These are phyloP conservation scores for Yponomeuta sedellus DNA, from an alignment of 2,888 invertebrate species.

Conservation along the genomic window DNA sequence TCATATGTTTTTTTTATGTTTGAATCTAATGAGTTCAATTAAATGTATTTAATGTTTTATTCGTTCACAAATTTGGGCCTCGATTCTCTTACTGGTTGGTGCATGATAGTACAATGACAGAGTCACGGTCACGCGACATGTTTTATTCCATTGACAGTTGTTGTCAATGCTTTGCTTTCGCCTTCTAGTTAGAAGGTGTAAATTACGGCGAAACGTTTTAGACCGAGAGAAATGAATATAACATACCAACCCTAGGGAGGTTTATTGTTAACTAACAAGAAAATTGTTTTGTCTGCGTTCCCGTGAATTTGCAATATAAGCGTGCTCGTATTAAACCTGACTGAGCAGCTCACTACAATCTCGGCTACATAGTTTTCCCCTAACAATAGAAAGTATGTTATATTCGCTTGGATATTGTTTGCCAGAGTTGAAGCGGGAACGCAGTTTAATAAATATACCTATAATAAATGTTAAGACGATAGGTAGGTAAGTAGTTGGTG, in stretches of 20 bases:
- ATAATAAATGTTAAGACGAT: not conserved
- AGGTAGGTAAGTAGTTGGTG: not conserved
- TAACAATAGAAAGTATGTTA: constrained; percentile 8
- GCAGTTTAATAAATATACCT: not conserved
- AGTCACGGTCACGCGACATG: no score
- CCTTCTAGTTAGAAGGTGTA: no score
- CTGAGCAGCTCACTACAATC: not conserved
- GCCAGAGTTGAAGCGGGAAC: not conserved
- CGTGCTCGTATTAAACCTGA: not conserved
- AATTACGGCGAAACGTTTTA: no score
- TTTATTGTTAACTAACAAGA: not conserved
- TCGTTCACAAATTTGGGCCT: no score
- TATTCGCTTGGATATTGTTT: not conserved
- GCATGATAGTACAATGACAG: no score
- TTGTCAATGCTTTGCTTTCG: no score
- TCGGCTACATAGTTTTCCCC: not conserved
- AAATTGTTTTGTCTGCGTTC: not conserved
- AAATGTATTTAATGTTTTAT: no score
- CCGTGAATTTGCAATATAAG: not conserved
- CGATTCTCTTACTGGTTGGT: no score
- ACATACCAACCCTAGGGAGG: not conserved
- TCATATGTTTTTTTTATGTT: no score
- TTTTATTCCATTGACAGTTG: no score
- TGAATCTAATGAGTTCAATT: no score
- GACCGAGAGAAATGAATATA: no score